Evolutionary conservation across 92 coral and sea anemone species (phyloP), one percentile per base, ranked within the genome.

Genomic region (Porites cylindrica): DNA sequence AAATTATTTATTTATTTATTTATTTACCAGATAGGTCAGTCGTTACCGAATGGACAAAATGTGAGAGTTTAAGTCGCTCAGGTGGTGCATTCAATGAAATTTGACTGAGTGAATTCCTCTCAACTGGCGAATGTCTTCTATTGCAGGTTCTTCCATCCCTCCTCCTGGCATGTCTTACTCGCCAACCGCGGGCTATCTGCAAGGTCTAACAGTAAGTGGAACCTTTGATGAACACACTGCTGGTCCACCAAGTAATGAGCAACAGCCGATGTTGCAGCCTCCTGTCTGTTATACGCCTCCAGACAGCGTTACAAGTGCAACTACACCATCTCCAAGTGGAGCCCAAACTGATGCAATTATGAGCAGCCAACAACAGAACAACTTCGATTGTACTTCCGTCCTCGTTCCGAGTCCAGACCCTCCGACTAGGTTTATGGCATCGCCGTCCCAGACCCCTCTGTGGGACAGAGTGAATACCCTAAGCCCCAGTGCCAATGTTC

Each of bases 271-370:
- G 29, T 14, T 6, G 61, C 2, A 14, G 50, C 32, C 59, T 32
- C 18, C 17, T 51, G n/a, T 24, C 9, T 62, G 87, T 10, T 66
- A 38, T 18, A 72, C 87, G 18, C 87, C 87, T 8, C 87, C 87
- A 47, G 87, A 83, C 32, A 83, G 87, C 74, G 66, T 73, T 4
- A 51, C 51, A 2, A 74, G 86, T 60, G 38, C 26, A 64, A 51
- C 70, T 66, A 63, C 81, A 18, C 80, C 80, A 1, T 83, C 87
- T 29, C 87, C 87, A 8, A 7, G 21, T 18, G 81, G 73, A 23
- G 20, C 14, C 6, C 80, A 75, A 23, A 50, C 56, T 51, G 80
- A 18, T 7, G 60, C 62, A 17, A 10, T 12, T 1, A 10, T 10
- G 17, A 17, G 16, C 23, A 51, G 14, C 12, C 54, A 51, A 2